Evolutionary conservation across 2,888 invertebrate species (phyloP), one percentile per base, ranked within the genome.

Genomic region (Campoletis raptor): DNA sequence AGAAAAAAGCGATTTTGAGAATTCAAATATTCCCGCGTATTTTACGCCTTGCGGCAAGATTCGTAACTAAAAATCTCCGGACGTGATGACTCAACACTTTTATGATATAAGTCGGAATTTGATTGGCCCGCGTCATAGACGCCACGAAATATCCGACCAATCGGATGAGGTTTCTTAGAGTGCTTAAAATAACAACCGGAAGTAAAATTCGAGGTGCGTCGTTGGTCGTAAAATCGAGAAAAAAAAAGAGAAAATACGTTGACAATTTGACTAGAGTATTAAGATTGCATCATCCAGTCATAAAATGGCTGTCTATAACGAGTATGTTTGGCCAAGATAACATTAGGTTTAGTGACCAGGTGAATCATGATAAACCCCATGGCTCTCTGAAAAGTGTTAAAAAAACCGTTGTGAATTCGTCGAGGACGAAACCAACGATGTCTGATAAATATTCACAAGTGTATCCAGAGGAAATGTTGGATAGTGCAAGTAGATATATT

Each of bases 81-180:
- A 66, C 18, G 67, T 37, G 84, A 90, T 91, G 91, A 91, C 90
- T 91, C 91, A 89, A 89, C 91, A 88, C 18, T 79, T 70, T 69
- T 40, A 52, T n/a, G 69, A 89, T 90, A 87, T 90, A 89, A 82
- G 85, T 86, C 69, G 36, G 70, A 7, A 70, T 64, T 21, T 30
- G 83, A 90, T 91, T 91, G 90, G 91, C 74, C 80, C 80, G 52
- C 81, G 70, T 74, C 64, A 87, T 70, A 77, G 82, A 85, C 81
- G 88, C 87, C 64, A 81, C 74, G 30, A 67, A 83, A 24, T 10
- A 37, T 61, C 30, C 9, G 64, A 7, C 84, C 73, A 86, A 86
- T 85, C 30, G 15, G 21, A 45, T 0, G 67, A 54, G 18, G 52
- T 77, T 54, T 85, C 79, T 80, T 10, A 64, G 37, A 54, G 30